Evolutionary conservation across 2,113 vertebrate genomes (phyloP).

Genomic region (Coregonus clupeaformis): DNA sequence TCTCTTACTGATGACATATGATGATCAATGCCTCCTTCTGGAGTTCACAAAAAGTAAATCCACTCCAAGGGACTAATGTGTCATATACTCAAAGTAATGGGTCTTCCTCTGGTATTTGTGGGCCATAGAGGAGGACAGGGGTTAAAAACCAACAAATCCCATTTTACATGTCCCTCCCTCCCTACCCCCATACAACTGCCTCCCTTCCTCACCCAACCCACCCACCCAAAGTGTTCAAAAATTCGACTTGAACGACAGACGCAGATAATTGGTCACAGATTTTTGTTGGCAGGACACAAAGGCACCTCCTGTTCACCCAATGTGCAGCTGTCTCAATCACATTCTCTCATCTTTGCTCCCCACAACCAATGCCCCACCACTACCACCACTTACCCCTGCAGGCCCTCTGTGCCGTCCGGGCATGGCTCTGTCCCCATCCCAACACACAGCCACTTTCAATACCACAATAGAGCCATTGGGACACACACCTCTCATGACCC

Average conservation of each 20-base stretch:
- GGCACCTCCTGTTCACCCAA: slow-evolving; percentile 75
- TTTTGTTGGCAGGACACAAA: slow-evolving; percentile 76
- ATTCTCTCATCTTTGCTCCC: slow-evolving; percentile 49
- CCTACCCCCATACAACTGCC: slow-evolving; percentile 19
- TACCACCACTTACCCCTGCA: neutral
- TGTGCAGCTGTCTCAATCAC: slow-evolving; percentile 70
- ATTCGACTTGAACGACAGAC: slow-evolving; percentile 70
- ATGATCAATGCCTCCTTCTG: neutral
- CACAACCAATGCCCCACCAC: slow-evolving; percentile 9
- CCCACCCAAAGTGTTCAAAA: slow-evolving; percentile 56
- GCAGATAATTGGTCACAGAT: slow-evolving; percentile 82
- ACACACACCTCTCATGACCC: slow-evolving; percentile 67
- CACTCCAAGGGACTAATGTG: neutral
- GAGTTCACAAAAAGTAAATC: neutral
- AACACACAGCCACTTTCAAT: slow-evolving; percentile 65
- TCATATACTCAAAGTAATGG: neutral
- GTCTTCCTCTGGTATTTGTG: neutral
- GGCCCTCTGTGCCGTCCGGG: neutral
- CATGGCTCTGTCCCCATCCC: slow-evolving; percentile 23
- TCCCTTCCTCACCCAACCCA: slow-evolving; percentile 37
- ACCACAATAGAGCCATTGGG: slow-evolving; percentile 56
- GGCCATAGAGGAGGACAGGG: slow-evolving; percentile 13
- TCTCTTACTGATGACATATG: neutral
- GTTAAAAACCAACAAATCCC: slow-evolving; percentile 4
- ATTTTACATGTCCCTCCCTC: slow-evolving; percentile 11